Conservation (phyloP, 2,888 invertebrate genomes). For the Eupithecia centaureata region DNA sequence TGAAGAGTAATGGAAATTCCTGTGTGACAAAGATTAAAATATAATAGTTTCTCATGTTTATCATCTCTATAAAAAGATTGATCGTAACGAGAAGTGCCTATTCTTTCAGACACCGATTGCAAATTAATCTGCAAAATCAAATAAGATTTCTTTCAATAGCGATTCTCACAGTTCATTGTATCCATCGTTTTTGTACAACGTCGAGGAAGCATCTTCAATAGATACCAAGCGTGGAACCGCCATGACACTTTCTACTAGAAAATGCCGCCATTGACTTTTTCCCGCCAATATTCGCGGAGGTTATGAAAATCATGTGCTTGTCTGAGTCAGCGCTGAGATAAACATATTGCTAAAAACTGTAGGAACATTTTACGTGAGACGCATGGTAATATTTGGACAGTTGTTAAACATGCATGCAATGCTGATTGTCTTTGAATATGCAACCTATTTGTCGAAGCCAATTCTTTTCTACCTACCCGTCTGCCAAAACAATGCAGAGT, state of each 20-base stretch:
- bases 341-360: background rate
- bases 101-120: conserved; percentile 18
- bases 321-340: background rate
- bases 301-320: conserved; percentile 40
- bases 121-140: conserved; percentile 37
- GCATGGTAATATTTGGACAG: conserved; percentile 7
- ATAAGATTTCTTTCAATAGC: conserved; percentile 35
- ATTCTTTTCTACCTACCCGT: background rate
- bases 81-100: background rate
- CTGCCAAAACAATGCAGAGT: background rate
- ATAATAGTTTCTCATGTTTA: background rate
- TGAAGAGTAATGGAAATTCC: background rate
- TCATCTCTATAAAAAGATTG: background rate
- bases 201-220: conserved; percentile 41
- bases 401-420: conserved; percentile 5
- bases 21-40: background rate
- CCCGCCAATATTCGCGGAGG: conserved; percentile 56
- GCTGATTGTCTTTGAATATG: background rate
- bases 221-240: conserved; percentile 46
- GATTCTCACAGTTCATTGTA: conserved; percentile 51
- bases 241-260: conserved; percentile 65
- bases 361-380: background rate
- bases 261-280: conserved; percentile 56
- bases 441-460: conserved; percentile 1
- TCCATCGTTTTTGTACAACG: conserved; percentile 39